A percentile compares a stretch with the other conserved stretches of the same genome.
Evolutionary conservation across 2,113 vertebrate genomes (phyloP).

Genomic region (Hymenochirus boettgeri): DNA sequence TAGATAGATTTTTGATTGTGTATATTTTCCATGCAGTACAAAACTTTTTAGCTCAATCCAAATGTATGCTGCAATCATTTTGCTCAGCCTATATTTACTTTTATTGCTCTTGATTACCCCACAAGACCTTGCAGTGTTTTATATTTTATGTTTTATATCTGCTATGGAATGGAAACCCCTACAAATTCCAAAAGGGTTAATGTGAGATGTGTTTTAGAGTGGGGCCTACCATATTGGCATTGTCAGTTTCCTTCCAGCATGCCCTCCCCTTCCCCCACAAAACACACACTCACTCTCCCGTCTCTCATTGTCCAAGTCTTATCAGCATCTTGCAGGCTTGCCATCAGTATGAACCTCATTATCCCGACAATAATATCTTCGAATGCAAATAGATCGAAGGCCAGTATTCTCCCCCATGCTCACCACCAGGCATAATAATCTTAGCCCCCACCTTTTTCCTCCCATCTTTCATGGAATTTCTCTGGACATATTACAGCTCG

Average conservation of each 20-base stretch:
- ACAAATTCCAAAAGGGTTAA: constrained; percentile 22
- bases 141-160: no score
- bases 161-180: no score
- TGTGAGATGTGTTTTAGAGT: constrained; percentile 11
- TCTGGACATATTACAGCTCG: constrained; percentile 11
- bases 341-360: constrained; percentile 40
- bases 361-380: constrained; percentile 36
- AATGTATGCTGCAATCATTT: no score
- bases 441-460: neutral
- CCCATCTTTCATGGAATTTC: neutral
- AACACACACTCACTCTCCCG: neutral
- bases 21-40: no score
- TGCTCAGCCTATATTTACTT: no score
- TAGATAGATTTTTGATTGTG: no score
- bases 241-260: constrained; percentile 16
- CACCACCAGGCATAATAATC: neutral
- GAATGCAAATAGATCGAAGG: constrained; percentile 30
- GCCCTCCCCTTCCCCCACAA: neutral
- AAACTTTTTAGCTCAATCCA: no score
- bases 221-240: neutral
- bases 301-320: constrained; percentile 33
- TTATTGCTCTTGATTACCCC: no score
- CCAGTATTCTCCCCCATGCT: no score
- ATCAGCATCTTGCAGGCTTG: constrained; percentile 39
- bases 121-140: no score